A percentile compares a stretch with the other conserved stretches of the same genome.
Conservation (phyloP, 2,797 vertebrate species). For the Rhinophrynus dorsalis region DNA sequence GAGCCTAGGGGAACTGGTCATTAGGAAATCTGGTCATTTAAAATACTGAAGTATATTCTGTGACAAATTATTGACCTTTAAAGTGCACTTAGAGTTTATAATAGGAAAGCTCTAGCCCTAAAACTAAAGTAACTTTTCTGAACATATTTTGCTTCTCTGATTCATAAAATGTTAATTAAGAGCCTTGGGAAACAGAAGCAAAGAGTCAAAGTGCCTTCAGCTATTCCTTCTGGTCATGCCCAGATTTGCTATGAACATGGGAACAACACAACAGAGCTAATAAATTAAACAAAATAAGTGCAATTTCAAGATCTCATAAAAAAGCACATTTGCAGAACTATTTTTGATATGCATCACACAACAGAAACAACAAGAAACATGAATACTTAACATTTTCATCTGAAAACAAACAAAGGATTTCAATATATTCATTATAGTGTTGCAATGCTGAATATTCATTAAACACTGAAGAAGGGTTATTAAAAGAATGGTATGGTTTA, state of each 20-base stretch:
- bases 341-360: not conserved
- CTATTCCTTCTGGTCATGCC: slow-evolving; percentile 1
- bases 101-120: slow-evolving; percentile 1
- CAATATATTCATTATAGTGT: not conserved
- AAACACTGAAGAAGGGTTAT: not conserved
- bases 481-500: not conserved
- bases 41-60: not conserved
- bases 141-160: not conserved
- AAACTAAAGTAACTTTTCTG: not conserved
- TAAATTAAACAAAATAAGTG: slow-evolving; percentile 23
- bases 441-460: not conserved
- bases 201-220: slow-evolving; percentile 9
- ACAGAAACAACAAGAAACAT: not conserved
- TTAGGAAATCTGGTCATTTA: not conserved
- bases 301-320: not conserved
- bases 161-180: slow-evolving; percentile 22
- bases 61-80: slow-evolving; percentile 4
- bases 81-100: slow-evolving; percentile 4
- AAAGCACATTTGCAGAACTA: not conserved
- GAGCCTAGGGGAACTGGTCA: slow-evolving; percentile 14
- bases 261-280: not conserved
- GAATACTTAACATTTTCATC: not conserved
- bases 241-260: not conserved
- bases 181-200: slow-evolving; percentile 11
- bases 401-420: not conserved